These are phyloP conservation scores for Epizoanthus ramosus DNA, from an alignment of 92 coral and sea anemone genomes.

Conservation along the genomic window DNA sequence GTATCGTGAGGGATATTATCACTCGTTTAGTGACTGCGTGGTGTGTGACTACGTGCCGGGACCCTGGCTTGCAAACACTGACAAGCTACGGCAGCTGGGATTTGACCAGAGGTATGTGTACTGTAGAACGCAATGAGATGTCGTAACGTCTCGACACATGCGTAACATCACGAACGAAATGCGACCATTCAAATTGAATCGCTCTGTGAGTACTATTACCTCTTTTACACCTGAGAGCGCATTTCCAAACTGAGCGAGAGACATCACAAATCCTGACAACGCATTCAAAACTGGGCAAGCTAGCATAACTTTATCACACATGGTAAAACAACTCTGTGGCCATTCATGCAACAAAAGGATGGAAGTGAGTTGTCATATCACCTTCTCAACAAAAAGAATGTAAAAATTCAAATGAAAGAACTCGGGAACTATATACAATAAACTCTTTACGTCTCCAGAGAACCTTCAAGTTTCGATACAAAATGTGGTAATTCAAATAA, in stretches of 20 bases:
- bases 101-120: conserved; percentile 80
- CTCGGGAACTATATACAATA: no score
- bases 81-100: conserved; percentile 58
- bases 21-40: conserved; percentile 84
- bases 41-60: conserved; percentile 90
- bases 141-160: neutral
- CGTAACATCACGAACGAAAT: neutral
- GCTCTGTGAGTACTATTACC: neutral
- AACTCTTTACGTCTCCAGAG: no score
- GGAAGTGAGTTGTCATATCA: no score
- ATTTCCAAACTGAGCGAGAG: no score
- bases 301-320: no score
- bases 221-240: no score
- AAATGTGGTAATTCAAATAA: neutral
- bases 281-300: no score
- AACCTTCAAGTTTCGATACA: no score
- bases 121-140: neutral
- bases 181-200: no score
- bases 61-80: conserved; percentile 89
- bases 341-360: no score
- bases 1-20: conserved; percentile 83
- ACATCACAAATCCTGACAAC: no score
- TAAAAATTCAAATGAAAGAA: neutral
- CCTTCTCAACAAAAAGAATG: neutral
- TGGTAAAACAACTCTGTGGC: no score